phyloP scores from a whole-genome alignment of 30 jellyfish, hydroid and myxozoan species.

The Pelagia noctiluca region DNA sequence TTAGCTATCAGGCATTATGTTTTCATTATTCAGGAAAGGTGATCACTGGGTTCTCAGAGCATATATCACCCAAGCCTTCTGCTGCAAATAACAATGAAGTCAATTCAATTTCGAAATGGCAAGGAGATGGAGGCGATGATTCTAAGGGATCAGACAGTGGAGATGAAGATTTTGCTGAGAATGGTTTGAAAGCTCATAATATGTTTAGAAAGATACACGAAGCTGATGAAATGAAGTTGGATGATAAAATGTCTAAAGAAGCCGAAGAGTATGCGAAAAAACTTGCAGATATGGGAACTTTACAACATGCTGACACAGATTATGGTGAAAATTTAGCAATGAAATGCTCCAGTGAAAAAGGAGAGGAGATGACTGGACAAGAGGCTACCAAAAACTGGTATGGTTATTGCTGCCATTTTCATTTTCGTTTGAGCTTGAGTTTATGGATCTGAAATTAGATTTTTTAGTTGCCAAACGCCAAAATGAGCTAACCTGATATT shows the following conservation, averaged over 20 bases:
- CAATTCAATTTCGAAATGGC: not conserved
- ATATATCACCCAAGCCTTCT: no score
- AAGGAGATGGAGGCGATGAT: slow-evolving; percentile 31
- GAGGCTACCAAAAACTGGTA: slow-evolving; percentile 89
- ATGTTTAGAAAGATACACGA: slow-evolving; percentile 89
- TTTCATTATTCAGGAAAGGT: not conserved
- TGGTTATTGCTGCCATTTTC: no score
- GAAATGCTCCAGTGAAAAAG: slow-evolving; percentile 69
- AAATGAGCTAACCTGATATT: no score
- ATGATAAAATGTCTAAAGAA: slow-evolving; percentile 72
- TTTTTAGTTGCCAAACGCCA: no score
- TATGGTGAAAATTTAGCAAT: slow-evolving; percentile 92
- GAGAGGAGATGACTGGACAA: slow-evolving; percentile 78
- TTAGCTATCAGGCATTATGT: no score
- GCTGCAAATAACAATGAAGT: no score
- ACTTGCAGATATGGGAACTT: slow-evolving; percentile 63
- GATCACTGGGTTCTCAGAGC: not conserved
- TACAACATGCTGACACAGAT: slow-evolving; percentile 56
- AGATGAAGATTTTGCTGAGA: slow-evolving; percentile 34
- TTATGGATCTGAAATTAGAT: no score
- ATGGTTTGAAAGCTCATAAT: slow-evolving; percentile 86
- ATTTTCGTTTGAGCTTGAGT: no score
- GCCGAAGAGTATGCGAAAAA: slow-evolving; percentile 93
- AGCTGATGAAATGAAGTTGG: slow-evolving; percentile 69
- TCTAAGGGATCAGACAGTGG: slow-evolving; percentile 10